Base-by-base conservation (phyloP, 2,888 invertebrate genomes). In the Leptinotarsa haldemani region DNA sequence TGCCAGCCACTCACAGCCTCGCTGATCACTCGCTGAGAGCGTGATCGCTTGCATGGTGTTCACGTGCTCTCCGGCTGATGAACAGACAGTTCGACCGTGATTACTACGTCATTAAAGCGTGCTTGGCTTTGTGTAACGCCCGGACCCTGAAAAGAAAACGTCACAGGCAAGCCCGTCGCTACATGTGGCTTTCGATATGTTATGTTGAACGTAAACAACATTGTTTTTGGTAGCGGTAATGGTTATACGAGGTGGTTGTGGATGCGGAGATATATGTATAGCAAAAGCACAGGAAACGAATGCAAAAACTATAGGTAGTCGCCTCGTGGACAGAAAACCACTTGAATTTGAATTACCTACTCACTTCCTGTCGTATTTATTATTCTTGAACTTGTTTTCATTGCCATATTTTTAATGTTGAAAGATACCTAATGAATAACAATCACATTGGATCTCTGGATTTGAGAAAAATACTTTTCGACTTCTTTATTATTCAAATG, bases 51-150 rank as follows among this genome's bases (percentile, higher is more conserved):
- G 92, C 91, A 91, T 92, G 92, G 86, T 92, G 92, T 94, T 94
- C 95, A 95, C 95, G 95, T 95, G 95, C 91, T 91, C 92, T 88
- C 88, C 88, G 92, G 90, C 92, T 94, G 94, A 91, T 92, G 87
- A 87, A 88, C 87, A 89, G 89, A 64, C 87, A 86, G 85, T 87
- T 87, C 88, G 89, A 88, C 88, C 92, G 92, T 92, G 92, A 91
- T 90, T 90, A 85, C 90, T 89, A 90, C 90, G 90, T 90, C 90
- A 90, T 82, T 79, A 79, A 80, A 82, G 85, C 86, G 90, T 87
- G 85, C 86, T 83, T 15, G 86, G 80, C 78, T 80, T 76, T 75
- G 79, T 80, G 77, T 40, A 46, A 40, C 67, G 40, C 25, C 48
- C 25, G 47, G 58, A 40, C 61, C 46, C 56, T 48, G 30, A 58